These are phyloP conservation scores for Eufriesea mexicana DNA, from an alignment of 1,140 invertebrate genomes.

Conservation along the genomic window DNA sequence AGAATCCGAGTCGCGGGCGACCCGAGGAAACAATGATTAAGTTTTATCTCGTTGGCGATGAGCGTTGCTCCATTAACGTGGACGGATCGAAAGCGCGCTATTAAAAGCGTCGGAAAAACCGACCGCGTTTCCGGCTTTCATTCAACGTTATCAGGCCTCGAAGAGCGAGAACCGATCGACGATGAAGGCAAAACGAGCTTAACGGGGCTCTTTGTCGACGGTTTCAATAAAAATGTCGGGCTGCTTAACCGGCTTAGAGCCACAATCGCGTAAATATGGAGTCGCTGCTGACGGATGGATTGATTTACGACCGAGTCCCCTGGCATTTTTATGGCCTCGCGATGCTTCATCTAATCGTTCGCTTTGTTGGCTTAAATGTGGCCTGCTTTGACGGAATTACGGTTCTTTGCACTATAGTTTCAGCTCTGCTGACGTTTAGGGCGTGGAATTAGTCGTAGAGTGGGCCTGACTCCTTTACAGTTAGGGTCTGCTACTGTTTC, in stretches of 20 bases:
- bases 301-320: not conserved
- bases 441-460: too few relatives aligned
- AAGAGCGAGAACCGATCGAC: not conserved
- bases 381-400: too few relatives aligned
- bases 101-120: slow-evolving; percentile 15
- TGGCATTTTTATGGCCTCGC: not conserved
- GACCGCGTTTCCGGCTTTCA: slow-evolving; percentile 27
- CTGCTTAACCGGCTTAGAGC: not conserved
- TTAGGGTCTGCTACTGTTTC: too few relatives aligned
- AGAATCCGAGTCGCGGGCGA: not conserved
- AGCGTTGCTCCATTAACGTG: slow-evolving; percentile 10
- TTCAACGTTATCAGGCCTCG: slow-evolving; percentile 1
- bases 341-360: not conserved
- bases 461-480: too few relatives aligned
- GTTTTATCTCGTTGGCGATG: slow-evolving; percentile 22
- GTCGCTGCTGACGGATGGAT: not conserved
- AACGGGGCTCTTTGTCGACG: not conserved
- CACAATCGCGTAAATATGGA: not conserved
- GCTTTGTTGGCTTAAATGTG: too few relatives aligned
- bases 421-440: too few relatives aligned
- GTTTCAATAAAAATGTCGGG: slow-evolving; percentile 5
- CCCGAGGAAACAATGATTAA: slow-evolving; percentile 30
- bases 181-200: not conserved
- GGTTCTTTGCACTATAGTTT: not conserved
- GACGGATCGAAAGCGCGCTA: not conserved